Conservation (phyloP, 2,888 invertebrate genomes). For the Eupithecia exiguata region DNA sequence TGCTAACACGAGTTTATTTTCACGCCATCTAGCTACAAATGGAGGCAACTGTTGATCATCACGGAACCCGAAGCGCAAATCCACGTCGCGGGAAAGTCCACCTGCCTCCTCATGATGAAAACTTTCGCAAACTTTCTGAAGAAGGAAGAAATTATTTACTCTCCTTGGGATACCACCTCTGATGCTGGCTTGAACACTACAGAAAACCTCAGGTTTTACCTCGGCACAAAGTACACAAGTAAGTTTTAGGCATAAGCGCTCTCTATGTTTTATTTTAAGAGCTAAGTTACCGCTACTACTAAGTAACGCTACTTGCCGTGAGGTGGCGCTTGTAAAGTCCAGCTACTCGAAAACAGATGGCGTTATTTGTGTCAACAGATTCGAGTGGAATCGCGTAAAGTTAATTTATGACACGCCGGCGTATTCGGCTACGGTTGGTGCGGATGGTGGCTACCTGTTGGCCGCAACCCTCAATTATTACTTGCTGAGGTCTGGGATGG, state of each 20-base stretch:
- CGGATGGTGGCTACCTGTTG: conserved; percentile 89
- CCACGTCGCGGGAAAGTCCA: conserved; percentile 87
- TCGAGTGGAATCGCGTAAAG: conserved; percentile 88
- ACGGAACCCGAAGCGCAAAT: conserved; percentile 88
- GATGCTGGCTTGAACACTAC: conserved; percentile 82
- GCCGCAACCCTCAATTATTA: conserved; percentile 88
- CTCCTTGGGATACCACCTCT: conserved; percentile 85
- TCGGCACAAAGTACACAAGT: conserved; percentile 89
- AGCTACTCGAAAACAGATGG: conserved; percentile 58
- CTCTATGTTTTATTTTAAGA: conserved; percentile 38
- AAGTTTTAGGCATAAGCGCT: conserved; percentile 68
- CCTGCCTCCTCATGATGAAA: conserved; percentile 90
- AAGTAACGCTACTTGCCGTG: conserved; percentile 33
- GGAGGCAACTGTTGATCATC: conserved; percentile 88
- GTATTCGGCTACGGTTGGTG: conserved; percentile 86
- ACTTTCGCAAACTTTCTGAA: conserved; percentile 86
- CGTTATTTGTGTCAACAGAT: conserved; percentile 76
- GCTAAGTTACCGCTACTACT: background rate
- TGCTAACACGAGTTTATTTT: conserved; percentile 70
- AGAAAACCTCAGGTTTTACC: conserved; percentile 86
- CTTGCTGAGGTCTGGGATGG: conserved; percentile 67
- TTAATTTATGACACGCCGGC: conserved; percentile 91
- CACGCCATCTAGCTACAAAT: conserved; percentile 85
- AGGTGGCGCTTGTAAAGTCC: conserved; percentile 46
- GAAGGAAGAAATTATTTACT: conserved; percentile 74